Evolutionary conservation across 2,888 invertebrate species (phyloP).

Genomic region (Tricholauxania praeusta): DNA sequence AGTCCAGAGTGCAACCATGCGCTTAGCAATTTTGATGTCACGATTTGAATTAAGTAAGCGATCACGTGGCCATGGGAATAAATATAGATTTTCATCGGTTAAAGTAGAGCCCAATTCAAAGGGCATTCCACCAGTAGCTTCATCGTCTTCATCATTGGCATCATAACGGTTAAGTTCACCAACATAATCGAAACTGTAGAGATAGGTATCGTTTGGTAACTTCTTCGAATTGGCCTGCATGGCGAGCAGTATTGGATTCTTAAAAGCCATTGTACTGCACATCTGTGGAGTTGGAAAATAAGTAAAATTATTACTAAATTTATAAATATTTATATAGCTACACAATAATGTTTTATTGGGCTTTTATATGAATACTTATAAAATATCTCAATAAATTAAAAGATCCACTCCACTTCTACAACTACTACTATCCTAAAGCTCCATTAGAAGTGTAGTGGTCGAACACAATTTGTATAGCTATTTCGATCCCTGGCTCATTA

Average conservation of each 20-base stretch:
- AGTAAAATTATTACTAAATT: too few relatives aligned
- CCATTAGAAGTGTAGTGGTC: too few relatives aligned
- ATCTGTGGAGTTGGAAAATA: constrained; percentile 60
- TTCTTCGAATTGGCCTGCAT: constrained; percentile 66
- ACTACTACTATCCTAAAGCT: too few relatives aligned
- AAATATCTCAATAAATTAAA: too few relatives aligned
- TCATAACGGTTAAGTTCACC: constrained; percentile 67
- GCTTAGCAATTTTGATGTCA: constrained; percentile 67
- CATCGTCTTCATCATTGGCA: constrained; percentile 61
- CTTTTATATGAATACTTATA: too few relatives aligned
- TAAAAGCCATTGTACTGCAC: constrained; percentile 68
- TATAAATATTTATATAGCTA: too few relatives aligned
- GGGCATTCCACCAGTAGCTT: constrained; percentile 61
- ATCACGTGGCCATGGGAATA: constrained; percentile 69
- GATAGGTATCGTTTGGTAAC: constrained; percentile 65
- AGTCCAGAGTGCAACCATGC: constrained; percentile 68
- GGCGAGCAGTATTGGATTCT: constrained; percentile 68
- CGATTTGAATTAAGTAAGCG: constrained; percentile 59
- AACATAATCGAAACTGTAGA: constrained; percentile 70
- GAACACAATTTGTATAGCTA: too few relatives aligned
- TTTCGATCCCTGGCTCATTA: too few relatives aligned
- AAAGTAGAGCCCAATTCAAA: constrained; percentile 71
- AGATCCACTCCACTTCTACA: too few relatives aligned
- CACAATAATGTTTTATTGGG: too few relatives aligned
- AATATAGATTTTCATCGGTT: constrained; percentile 72